Base-by-base conservation (phyloP, 2,797 vertebrate species). In the Champsocephalus esox region DNA sequence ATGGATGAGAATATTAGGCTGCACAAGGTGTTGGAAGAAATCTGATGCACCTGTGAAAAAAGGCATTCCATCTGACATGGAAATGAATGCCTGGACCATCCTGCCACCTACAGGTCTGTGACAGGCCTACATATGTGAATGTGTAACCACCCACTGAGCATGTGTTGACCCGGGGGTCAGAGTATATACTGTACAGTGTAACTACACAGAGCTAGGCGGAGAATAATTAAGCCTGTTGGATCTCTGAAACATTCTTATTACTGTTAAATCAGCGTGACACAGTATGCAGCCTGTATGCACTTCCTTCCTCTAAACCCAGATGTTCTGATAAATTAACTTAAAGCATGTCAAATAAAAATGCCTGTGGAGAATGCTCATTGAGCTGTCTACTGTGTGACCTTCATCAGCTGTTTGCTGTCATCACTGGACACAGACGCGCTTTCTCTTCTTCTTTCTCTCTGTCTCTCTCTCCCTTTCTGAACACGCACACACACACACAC, bases 371-470 rank as follows among this genome's bases (percentile, higher is more conserved):
- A 82, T 13, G 71, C 70, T 85, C 79, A 86, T 66, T 68, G 74
- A 87, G 82, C 60, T 70, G 81, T 88, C 81, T 71, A 81, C 78
- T 73, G 82, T 70, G 58, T 85, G 88, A 91, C 90, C 90, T 83
- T 80, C 74, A 83, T 93, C 90, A 90, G 90, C 90, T 92, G 85
- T 88, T 87, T 79, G 77, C 87, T 88, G 89, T 91, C 88, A 91
- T 91, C 81, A 75, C 76, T 66, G 67, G 73, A 87, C 77, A 85
- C 81, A 83, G 77, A 84, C 65, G 0, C 52, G 73, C 58, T 34
- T 70, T 81, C 65, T 61, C 70, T 49, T 61, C 72, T 72, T 81
- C 57, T 63, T 51, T 51, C 69, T 67, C 50, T 73, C 67, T 83
- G 12, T 62, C 57, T 79, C 51, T 79, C 51, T 69, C 57, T 79